Evolutionary conservation across 2,888 invertebrate species (phyloP).

Genomic region (Dasysyrphus tricinctus): DNA sequence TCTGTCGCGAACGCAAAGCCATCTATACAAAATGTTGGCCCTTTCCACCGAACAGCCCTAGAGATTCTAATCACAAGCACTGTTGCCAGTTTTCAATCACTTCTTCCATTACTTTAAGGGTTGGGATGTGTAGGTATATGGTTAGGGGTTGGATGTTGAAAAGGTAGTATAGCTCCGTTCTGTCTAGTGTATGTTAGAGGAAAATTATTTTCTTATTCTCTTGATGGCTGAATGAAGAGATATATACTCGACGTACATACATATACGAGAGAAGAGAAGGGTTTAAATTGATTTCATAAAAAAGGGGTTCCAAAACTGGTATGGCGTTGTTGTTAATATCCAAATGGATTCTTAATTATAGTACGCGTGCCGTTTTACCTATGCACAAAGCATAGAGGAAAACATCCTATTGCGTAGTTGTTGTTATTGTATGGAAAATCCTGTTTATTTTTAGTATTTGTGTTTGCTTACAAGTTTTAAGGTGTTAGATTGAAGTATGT

Average conservation of each 20-base stretch:
- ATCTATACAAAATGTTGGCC: conserved; percentile 42
- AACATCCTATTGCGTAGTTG: conserved; percentile 11
- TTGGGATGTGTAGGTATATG: neutral
- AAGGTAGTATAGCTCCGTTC: conserved; percentile 29
- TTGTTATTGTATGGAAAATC: conserved; percentile 13
- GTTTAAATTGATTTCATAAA: conserved; percentile 43
- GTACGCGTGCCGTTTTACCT: conserved; percentile 33
- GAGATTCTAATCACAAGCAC: conserved; percentile 54
- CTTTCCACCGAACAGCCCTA: conserved; percentile 55
- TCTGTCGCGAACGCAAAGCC: conserved; percentile 38
- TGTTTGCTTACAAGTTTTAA: conserved; percentile 5
- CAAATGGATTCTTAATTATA: conserved; percentile 43
- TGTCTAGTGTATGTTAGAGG: conserved; percentile 5
- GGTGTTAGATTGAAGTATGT: conserved; percentile 3
- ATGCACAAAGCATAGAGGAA: neutral
- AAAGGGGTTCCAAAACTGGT: conserved; percentile 13
- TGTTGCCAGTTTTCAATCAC: conserved; percentile 69
- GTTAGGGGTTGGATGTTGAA: neutral
- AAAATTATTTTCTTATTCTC: conserved; percentile 16
- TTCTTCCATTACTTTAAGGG: neutral
- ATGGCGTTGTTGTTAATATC: conserved; percentile 56
- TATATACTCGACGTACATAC: neutral
- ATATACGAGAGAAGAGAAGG: neutral
- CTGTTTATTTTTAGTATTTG: neutral
- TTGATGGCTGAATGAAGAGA: conserved; percentile 9